A percentile compares a stretch with the other conserved stretches of the same genome.
These are phyloP conservation scores for Lottia gigantea DNA, from an alignment of 2,888 invertebrate species.

Conservation along the genomic window DNA sequence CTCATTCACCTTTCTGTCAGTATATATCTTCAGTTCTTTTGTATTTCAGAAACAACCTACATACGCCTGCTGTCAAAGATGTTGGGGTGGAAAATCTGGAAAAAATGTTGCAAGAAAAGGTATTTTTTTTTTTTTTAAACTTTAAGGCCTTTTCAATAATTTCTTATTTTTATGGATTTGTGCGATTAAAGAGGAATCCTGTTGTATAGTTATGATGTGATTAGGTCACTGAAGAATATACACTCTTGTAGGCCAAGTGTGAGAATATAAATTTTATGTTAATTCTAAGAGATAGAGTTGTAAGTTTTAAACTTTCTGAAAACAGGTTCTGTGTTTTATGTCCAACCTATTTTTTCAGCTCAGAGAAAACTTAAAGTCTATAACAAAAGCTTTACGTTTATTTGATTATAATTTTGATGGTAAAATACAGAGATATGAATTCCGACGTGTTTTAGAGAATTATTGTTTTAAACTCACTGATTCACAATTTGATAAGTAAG, in stretches of 20 bases:
- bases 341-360: conserved; percentile 31
- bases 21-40: conserved; percentile 11
- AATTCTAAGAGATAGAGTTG: too few species aligned
- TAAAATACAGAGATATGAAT: conserved; percentile 63
- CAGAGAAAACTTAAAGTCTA: conserved; percentile 53
- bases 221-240: too few species aligned
- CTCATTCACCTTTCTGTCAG: too few species aligned
- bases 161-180: too few species aligned
- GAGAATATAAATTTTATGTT: too few species aligned
- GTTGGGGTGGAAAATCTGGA: conserved; percentile 61
- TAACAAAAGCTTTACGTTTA: conserved; percentile 60
- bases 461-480: conserved; percentile 64
- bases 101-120: conserved; percentile 61
- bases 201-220: too few species aligned
- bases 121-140: conserved; percentile 23
- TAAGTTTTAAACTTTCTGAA: too few species aligned
- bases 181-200: too few species aligned
- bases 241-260: too few species aligned
- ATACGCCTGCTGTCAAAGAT: conserved; percentile 42
- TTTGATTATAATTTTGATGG: conserved; percentile 67
- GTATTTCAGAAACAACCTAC: conserved; percentile 26
- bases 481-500: conserved; percentile 66
- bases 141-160: too few species aligned
- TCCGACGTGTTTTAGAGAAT: conserved; percentile 63
- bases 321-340: too few species aligned